A percentile compares a stretch with the other conserved stretches of the same genome.
Evolutionary conservation across 2,113 vertebrate genomes (phyloP).

Genomic region (Macroglossus sobrinus): DNA sequence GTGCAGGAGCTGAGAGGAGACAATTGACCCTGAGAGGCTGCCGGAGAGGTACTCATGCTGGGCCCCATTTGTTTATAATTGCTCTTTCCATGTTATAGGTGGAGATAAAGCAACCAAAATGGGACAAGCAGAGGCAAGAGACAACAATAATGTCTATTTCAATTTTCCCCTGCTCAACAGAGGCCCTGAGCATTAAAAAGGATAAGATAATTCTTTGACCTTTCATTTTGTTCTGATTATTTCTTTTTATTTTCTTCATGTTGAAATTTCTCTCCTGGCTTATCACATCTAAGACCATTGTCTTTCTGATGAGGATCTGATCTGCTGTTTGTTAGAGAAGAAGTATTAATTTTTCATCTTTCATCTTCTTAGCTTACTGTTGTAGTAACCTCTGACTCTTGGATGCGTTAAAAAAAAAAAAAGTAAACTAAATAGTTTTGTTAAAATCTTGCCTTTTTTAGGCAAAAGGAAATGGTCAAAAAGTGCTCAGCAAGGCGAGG

Average conservation of each 20-base stretch:
- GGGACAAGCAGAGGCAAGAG: slow-evolving; percentile 79
- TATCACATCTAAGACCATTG: slow-evolving; percentile 74
- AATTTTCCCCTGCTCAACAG: slow-evolving; percentile 73
- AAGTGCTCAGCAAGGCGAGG: not conserved
- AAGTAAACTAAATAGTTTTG: slow-evolving; percentile 17
- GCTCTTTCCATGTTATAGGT: slow-evolving; percentile 83
- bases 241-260: slow-evolving; percentile 70
- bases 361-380: slow-evolving; percentile 74
- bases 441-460: slow-evolving; percentile 31
- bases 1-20: slow-evolving; percentile 80
- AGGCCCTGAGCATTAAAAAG: slow-evolving; percentile 55
- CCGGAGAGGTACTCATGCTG: slow-evolving; percentile 79
- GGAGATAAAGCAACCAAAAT: slow-evolving; percentile 83
- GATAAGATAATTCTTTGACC: slow-evolving; percentile 38
- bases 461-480: not conserved
- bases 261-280: slow-evolving; percentile 62
- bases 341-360: slow-evolving; percentile 71
- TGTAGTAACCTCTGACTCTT: slow-evolving; percentile 70
- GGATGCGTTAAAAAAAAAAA: slow-evolving; percentile 77
- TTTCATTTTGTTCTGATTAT: slow-evolving; percentile 43
- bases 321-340: slow-evolving; percentile 70
- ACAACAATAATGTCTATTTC: slow-evolving; percentile 80
- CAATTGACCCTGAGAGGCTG: slow-evolving; percentile 77
- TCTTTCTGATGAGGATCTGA: slow-evolving; percentile 69
- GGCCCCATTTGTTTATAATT: slow-evolving; percentile 84